Percentiles rank a stretch among this genome's conserved stretches.
phyloP scores from a whole-genome alignment of 2,888 invertebrate species.

The Onthophagus sagittarius region DNA sequence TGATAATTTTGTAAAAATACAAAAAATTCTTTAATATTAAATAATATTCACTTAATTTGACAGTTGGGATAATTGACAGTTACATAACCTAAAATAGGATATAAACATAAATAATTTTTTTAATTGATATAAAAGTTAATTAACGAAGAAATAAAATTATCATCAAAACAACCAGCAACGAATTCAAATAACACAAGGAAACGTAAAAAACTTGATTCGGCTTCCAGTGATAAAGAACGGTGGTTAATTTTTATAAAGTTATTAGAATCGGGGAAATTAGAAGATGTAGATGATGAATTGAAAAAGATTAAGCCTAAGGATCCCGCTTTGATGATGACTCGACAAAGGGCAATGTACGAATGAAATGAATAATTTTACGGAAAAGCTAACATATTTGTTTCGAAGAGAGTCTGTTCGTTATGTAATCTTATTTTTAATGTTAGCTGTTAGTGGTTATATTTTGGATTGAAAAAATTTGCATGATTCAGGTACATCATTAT shows the following conservation, averaged over 20 bases:
- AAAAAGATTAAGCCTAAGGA: slow-evolving; percentile 90
- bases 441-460: slow-evolving; percentile 74
- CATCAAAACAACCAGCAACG: slow-evolving; percentile 36
- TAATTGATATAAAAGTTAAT: too few species aligned
- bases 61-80: too few species aligned
- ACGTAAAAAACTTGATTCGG: slow-evolving; percentile 73
- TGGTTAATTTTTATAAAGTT: slow-evolving; percentile 94
- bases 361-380: slow-evolving; percentile 12
- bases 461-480: slow-evolving; percentile 71
- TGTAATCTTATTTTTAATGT: slow-evolving; percentile 69
- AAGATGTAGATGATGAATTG: slow-evolving; percentile 89
- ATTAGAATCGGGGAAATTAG: slow-evolving; percentile 91
- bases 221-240: slow-evolving; percentile 89
- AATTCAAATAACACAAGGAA: slow-evolving; percentile 60
- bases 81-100: too few species aligned
- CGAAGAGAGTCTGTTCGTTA: slow-evolving; percentile 39
- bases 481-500: slow-evolving; percentile 71
- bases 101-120: too few species aligned
- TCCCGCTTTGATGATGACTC: slow-evolving; percentile 90
- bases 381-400: slow-evolving; percentile 15
- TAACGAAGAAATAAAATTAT: slow-evolving; percentile 13
- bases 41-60: too few species aligned
- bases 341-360: slow-evolving; percentile 86
- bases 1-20: background rate
- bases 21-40: too few species aligned